These are phyloP conservation scores for Morpho deidamia DNA, from an alignment of 2,888 invertebrate genomes.

Conservation along the genomic window DNA sequence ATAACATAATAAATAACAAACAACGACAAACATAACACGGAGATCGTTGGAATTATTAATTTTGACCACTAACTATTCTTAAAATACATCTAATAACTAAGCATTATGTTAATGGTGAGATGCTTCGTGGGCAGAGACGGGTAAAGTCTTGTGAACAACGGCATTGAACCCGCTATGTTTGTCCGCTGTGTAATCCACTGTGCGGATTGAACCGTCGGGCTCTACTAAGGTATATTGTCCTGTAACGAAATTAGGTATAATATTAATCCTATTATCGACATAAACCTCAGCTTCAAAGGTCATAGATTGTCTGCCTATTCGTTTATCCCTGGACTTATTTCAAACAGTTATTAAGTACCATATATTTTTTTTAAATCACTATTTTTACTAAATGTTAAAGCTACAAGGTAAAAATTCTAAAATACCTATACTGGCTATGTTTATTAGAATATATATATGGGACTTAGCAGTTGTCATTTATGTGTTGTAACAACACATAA, in stretches of 20 bases:
- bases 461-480: too few species aligned
- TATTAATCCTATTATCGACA: too few species aligned
- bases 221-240: conserved; percentile 73
- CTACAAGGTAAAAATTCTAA: too few species aligned
- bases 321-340: too few species aligned
- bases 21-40: neutral
- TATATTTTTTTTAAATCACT: too few species aligned
- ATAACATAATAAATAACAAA: conserved; percentile 6
- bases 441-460: too few species aligned
- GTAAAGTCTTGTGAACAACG: conserved; percentile 67
- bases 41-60: conserved; percentile 5
- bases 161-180: conserved; percentile 73
- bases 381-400: too few species aligned
- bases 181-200: conserved; percentile 73
- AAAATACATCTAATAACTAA: neutral
- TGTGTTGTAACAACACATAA: too few species aligned
- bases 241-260: conserved; percentile 31
- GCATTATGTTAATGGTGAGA: conserved; percentile 35
- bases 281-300: too few species aligned
- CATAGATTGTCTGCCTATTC: too few species aligned
- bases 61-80: neutral
- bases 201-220: conserved; percentile 71
- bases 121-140: conserved; percentile 62
- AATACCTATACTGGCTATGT: too few species aligned
- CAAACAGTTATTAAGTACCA: too few species aligned